Evolutionary conservation across 2,113 vertebrate genomes (phyloP), one percentile per base, ranked within the genome.

Genomic region (Fregetta grallaria): DNA sequence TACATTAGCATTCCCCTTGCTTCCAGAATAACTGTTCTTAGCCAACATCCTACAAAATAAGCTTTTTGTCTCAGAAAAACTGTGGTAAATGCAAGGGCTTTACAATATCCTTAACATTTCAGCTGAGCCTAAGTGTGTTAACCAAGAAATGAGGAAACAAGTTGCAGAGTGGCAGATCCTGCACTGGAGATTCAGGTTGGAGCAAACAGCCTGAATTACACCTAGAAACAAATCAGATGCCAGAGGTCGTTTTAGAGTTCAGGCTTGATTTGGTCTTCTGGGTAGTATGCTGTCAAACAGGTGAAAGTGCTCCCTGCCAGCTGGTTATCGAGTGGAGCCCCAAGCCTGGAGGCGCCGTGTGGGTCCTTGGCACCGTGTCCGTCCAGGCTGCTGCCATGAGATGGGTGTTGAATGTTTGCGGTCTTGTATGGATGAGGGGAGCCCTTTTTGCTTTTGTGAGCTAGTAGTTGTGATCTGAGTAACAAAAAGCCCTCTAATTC

Each of bases 11-110:
- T 92, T 93, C 82, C 84, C 91, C 74, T 91, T 94, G 80, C 86
- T 97, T 83, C 80, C 94, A 96, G 89, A 97, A 79, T 97, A 95
- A 89, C 86, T 95, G 52, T 97, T 92, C 76, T 53, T 96, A 96
- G 94, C 94, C 92, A 94, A 50, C 26, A 56, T 91, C 58, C 80
- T 90, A 88, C 49, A 58, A 96, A 96, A 89, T 72, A 92, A 95
- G 92, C 53, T 76, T 95, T 97, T 95, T 97, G 80, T 94, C 86
- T 94, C 58, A 78, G 79, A 92, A 94, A 65, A 92, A 40, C 76
- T 2, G 0, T 62, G 65, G 80, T 53, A 94, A 94, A 75, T 81
- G 56, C 72, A 61, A 66, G 30, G 49, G 38, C 73, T 94, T 92
- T 91, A 56, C 52, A 40, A 14, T 75, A 75, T 68, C 47, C 65